These are phyloP conservation scores for Dicerorhinus sumatrensis DNA, from an alignment of 2,113 vertebrate species.

Conservation along the genomic window DNA sequence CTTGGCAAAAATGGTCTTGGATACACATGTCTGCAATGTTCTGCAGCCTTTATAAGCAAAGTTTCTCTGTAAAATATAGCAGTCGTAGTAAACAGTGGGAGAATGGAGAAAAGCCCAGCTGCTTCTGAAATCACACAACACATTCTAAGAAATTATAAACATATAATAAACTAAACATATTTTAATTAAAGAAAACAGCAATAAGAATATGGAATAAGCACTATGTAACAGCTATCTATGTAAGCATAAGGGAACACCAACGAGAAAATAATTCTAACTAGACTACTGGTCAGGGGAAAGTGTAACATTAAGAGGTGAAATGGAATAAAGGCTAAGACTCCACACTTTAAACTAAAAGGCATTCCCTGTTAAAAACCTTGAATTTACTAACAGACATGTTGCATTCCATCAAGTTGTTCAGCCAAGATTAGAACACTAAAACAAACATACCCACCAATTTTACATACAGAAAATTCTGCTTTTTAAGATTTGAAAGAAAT, in stretches of 20 bases:
- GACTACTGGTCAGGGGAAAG: background rate
- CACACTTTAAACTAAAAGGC: background rate
- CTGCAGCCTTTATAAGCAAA: background rate
- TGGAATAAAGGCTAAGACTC: background rate
- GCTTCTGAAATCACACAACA: background rate
- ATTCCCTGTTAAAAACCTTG: background rate
- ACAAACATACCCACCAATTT: background rate
- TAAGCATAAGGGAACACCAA: background rate
- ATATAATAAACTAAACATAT: background rate
- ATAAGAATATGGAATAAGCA: background rate
- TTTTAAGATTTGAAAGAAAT: background rate
- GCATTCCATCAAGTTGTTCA: background rate
- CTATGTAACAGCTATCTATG: background rate
- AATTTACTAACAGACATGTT: background rate
- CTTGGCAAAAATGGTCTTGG: background rate
- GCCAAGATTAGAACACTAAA: background rate
- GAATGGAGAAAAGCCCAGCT: background rate
- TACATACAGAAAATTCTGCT: background rate
- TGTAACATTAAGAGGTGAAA: background rate
- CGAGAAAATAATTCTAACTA: background rate
- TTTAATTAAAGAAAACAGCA: conserved; percentile 35
- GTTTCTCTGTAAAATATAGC: background rate
- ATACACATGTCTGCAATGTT: background rate
- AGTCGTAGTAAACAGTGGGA: background rate
- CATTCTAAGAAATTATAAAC: background rate